Percentiles rank a stretch among this genome's conserved stretches.
These are phyloP conservation scores for Strigamia transsilvanica DNA, from an alignment of 2,888 invertebrate species.

Conservation along the genomic window DNA sequence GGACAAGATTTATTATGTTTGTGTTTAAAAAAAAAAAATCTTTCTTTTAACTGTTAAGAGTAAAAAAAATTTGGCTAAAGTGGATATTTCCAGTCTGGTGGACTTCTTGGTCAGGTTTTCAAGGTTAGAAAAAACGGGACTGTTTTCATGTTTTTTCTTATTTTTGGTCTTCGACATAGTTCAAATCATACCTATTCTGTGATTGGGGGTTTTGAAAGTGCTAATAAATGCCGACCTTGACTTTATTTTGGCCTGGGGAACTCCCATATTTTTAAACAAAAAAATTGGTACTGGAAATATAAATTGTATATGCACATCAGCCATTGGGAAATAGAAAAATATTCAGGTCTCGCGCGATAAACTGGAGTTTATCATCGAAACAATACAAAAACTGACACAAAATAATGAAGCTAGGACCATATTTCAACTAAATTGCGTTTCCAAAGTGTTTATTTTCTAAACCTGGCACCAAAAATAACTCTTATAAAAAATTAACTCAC, in stretches of 20 bases:
- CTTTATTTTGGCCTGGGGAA: conserved; percentile 21
- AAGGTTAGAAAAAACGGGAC: neutral
- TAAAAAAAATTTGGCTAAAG: neutral
- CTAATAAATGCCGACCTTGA: conserved; percentile 17
- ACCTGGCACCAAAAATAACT: too few species aligned
- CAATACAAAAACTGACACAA: too few species aligned
- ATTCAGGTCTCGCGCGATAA: too few species aligned
- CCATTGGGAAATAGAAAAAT: neutral
- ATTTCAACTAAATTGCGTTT: too few species aligned
- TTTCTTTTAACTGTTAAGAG: neutral
- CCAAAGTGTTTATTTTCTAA: too few species aligned
- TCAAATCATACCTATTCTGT: neutral
- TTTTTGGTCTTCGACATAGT: neutral
- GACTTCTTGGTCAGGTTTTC: neutral
- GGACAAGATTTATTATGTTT: too few species aligned
- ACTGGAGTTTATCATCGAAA: too few species aligned
- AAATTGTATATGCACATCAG: neutral
- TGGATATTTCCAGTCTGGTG: conserved; percentile 11
- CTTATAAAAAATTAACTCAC: neutral
- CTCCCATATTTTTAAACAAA: neutral
- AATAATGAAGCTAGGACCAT: too few species aligned
- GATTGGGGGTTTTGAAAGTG: neutral
- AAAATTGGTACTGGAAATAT: neutral
- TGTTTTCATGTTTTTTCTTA: neutral
- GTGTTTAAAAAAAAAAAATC: too few species aligned